Base-by-base conservation (phyloP, 2,797 vertebrate genomes). In the Lepidocolaptes lacrymiger region DNA sequence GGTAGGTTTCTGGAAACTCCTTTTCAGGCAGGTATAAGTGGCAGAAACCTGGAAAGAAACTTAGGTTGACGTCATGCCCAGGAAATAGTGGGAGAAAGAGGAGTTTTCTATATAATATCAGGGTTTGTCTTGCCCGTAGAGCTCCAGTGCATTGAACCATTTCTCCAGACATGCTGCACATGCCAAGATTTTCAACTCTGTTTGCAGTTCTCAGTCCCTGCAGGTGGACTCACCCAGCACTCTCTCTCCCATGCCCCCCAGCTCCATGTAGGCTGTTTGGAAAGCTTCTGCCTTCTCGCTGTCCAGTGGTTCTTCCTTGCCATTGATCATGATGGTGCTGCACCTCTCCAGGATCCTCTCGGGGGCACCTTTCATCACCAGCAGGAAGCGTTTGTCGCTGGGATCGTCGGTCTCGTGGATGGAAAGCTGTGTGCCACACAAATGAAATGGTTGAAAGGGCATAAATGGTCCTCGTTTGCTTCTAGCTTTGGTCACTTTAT, bases 351-450 rank as follows among this genome's bases (percentile, higher is more conserved):
- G 14, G 78, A 98, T 96, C 88, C 97, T 96, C 93, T 98, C 98
- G 0, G 98, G 98, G 37, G 98, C 98, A 2, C 98, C 98, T 93
- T 98, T 98, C 98, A 98, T 98, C 91, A 98, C 98, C 94, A 98
- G 44, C 80, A 98, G 97, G 49, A 98, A 97, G 51, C 98, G 97
- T 71, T 96, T 96, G 93, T 98, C 98, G 0, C 90, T 16, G 28
- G 97, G 95, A 62, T 98, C 96, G 0, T 98, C 97, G 0, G 95
- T 98, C 91, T 98, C 94, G 0, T 98, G 98, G 61, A 98, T 98
- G 76, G 98, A 98, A 56, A 98, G 97, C 98, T 98, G 96, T 21
- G 41, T 43, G 51, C 43, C 95, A 81, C 59, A 75, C 63, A 91
- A 4, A 79, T 3, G 12, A 19, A 63, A 73, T 3, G 3, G 23